Conservation (phyloP, 2,888 invertebrate species). For the Muscina levida region DNA sequence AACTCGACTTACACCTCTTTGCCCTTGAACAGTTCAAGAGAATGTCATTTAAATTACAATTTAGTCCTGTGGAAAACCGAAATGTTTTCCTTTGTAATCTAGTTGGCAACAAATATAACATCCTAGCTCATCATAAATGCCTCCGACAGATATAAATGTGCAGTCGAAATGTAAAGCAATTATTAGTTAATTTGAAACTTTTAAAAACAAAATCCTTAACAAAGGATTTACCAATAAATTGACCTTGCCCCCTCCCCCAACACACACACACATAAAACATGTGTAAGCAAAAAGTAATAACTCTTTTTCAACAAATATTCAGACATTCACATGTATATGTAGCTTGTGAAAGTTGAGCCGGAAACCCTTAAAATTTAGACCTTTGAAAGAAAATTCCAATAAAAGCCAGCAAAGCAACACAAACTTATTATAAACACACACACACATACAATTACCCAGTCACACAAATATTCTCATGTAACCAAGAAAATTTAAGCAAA, state of each 20-base stretch:
- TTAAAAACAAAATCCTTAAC: conserved; percentile 14
- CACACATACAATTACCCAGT: conserved; percentile 2
- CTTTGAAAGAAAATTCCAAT: conserved; percentile 48
- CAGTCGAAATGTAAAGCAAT: conserved; percentile 19
- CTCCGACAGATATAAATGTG: background rate
- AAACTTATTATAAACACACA: conserved; percentile 20
- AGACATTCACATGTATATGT: background rate
- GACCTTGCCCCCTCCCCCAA: too few species aligned
- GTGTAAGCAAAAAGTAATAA: conserved; percentile 44
- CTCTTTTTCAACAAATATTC: conserved; percentile 26
- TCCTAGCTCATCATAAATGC: too few species aligned
- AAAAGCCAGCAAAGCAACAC: conserved; percentile 58
- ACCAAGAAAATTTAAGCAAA: conserved; percentile 44
- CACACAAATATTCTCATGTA: too few species aligned
- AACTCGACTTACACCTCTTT: too few species aligned
- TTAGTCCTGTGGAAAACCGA: too few species aligned
- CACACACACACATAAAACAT: conserved; percentile 30
- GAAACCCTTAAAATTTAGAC: conserved; percentile 43
- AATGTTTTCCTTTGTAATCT: too few species aligned
- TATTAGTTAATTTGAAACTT: conserved; percentile 26
- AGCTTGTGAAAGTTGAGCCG: background rate
- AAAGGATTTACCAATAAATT: conserved; percentile 40
- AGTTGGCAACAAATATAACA: too few species aligned
- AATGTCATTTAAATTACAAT: too few species aligned
- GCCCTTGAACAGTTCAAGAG: too few species aligned